Evolutionary conservation across 2,888 invertebrate species (phyloP).

Genomic region (Drosophila putrida): DNA sequence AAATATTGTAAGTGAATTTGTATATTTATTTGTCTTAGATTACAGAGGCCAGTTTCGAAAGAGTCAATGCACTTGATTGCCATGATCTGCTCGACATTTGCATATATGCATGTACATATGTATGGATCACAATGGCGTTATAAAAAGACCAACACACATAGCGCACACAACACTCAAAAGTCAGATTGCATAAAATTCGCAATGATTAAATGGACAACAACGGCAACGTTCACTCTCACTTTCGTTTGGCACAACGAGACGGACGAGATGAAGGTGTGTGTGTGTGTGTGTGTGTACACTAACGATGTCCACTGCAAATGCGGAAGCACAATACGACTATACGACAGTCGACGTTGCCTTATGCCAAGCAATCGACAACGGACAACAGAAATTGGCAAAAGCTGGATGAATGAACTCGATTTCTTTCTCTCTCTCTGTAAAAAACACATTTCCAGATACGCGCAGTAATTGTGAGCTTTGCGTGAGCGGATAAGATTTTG

Average conservation of each 20-base stretch:
- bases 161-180: constrained; percentile 36
- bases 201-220: constrained; percentile 69
- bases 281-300: constrained; percentile 21
- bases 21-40: constrained; percentile 11
- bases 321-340: constrained; percentile 58
- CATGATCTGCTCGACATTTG: constrained; percentile 45
- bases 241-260: constrained; percentile 50
- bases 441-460: constrained; percentile 18
- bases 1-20: constrained; percentile 6
- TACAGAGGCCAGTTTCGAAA: constrained; percentile 6
- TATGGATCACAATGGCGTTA: constrained; percentile 55
- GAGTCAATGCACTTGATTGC: constrained; percentile 68
- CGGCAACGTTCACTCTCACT: constrained; percentile 55
- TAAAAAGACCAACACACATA: constrained; percentile 62
- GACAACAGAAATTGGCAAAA: constrained; percentile 32
- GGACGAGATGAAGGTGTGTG: background rate
- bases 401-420: constrained; percentile 73
- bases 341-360: constrained; percentile 11
- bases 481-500: constrained; percentile 36
- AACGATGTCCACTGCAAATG: constrained; percentile 55
- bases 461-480: constrained; percentile 31
- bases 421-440: constrained; percentile 18
- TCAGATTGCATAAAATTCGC: constrained; percentile 79
- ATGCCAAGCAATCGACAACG: background rate
- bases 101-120: constrained; percentile 24